Conservation (phyloP, 2,113 vertebrate genomes). For the Periophthalmus modestus region DNA sequence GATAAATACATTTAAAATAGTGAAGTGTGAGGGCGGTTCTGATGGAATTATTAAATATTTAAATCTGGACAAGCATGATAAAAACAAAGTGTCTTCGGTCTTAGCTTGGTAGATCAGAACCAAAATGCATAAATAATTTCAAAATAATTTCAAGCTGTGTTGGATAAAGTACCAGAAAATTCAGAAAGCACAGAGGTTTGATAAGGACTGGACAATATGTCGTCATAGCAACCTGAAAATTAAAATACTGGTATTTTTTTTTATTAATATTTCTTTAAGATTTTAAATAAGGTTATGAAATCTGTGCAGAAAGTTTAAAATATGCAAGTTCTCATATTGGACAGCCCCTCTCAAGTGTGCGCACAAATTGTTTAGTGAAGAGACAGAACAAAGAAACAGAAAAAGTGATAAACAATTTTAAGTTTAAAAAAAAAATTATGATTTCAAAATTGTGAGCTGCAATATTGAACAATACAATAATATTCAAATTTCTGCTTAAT, state of each 20-base stretch:
- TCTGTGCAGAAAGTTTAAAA: background rate
- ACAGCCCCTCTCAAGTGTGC: background rate
- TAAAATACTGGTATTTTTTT: background rate
- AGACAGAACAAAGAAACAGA: background rate
- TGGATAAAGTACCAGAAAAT: conserved; percentile 4
- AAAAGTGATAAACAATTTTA: background rate
- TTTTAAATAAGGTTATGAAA: background rate
- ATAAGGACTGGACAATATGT: background rate
- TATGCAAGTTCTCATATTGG: background rate
- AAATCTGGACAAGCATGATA: conserved; percentile 4
- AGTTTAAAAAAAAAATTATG: no score
- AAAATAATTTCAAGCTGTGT: conserved; percentile 6
- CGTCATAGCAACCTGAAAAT: background rate
- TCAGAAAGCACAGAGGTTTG: background rate
- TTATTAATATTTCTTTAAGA: background rate
- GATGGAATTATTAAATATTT: conserved; percentile 1
- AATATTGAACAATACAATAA: background rate
- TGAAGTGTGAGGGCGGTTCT: conserved; percentile 35
- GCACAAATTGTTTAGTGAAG: background rate
- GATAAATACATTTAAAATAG: conserved; percentile 48
- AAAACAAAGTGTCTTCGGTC: background rate
- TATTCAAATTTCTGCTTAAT: background rate
- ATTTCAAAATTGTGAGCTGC: background rate
- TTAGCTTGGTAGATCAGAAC: background rate
- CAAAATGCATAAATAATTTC: background rate